These are phyloP conservation scores for Lycophotia porphyrea DNA, from an alignment of 2,888 invertebrate species.

Conservation along the genomic window DNA sequence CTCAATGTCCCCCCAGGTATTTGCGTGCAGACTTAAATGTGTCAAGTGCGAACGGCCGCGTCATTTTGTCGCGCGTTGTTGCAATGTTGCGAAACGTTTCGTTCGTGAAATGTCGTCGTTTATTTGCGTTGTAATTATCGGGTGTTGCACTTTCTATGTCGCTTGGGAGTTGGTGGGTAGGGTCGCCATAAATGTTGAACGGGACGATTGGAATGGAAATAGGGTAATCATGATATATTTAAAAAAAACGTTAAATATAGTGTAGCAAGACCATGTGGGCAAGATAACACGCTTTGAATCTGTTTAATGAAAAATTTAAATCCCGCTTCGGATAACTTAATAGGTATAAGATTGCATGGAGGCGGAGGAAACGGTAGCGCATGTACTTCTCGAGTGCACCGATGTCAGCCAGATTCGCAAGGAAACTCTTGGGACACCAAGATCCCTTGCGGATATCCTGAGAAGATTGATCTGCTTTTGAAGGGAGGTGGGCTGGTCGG, in stretches of 20 bases:
- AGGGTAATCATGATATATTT: not conserved
- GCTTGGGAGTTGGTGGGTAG: not conserved
- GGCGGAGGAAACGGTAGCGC: too few species aligned
- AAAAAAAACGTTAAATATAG: not conserved
- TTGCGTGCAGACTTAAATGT: conserved; percentile 71
- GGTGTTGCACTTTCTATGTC: conserved; percentile 58
- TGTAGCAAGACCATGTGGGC: too few species aligned
- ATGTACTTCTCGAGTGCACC: too few species aligned
- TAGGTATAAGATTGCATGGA: not conserved
- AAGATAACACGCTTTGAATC: not conserved
- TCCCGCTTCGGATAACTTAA: not conserved
- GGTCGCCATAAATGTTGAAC: not conserved
- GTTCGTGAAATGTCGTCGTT: conserved; percentile 57
- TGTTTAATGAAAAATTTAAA: not conserved
- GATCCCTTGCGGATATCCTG: too few species aligned
- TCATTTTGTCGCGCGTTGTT: conserved; percentile 68
- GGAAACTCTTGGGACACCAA: too few species aligned
- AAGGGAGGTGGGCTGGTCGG: too few species aligned
- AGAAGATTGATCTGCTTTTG: too few species aligned
- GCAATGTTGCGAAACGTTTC: conserved; percentile 60
- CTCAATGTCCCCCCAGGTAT: conserved; percentile 63
- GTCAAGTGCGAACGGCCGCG: conserved; percentile 74
- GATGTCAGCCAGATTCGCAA: too few species aligned
- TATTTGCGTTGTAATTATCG: conserved; percentile 65
- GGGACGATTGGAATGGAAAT: not conserved